A percentile compares a stretch with the other conserved stretches of the same genome.
Conservation (phyloP, 2,888 invertebrate genomes). For the Nemurella pictetii region DNA sequence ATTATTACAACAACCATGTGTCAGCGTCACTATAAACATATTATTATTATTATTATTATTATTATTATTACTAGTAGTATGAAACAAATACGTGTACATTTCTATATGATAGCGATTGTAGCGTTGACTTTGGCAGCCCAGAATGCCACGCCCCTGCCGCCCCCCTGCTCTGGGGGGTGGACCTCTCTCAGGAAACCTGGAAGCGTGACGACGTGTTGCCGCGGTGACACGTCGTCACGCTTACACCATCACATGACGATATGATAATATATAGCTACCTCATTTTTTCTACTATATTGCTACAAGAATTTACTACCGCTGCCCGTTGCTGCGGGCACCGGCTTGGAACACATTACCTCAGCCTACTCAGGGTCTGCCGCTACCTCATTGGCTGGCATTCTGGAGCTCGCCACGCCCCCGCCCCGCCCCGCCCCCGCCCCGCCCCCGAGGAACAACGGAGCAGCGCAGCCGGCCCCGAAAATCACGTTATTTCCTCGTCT, state of each 20-base stretch:
- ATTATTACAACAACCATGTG: constrained; percentile 20
- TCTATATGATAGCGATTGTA: no score
- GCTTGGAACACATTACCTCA: neutral
- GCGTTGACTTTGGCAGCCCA: neutral
- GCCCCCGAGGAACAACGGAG: no score
- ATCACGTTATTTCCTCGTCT: neutral
- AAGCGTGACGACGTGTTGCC: no score
- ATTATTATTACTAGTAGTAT: neutral
- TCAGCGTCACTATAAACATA: constrained; percentile 36
- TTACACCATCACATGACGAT: no score
- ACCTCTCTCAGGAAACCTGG: neutral
- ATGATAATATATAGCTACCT: neutral
- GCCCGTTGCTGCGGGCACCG: neutral
- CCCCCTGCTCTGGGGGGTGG: no score
- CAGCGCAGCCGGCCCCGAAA: neutral
- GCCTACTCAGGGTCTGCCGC: neutral
- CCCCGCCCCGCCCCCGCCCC: no score
- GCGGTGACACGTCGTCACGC: no score
- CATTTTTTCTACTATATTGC: neutral
- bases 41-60: neutral
- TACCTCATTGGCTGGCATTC: neutral
- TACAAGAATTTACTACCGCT: neutral
- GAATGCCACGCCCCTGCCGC: neutral
- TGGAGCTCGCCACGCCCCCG: neutral
- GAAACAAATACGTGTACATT: neutral